phyloP scores from a whole-genome alignment of 1,140 invertebrate genomes.

The Microplitis demolitor region DNA sequence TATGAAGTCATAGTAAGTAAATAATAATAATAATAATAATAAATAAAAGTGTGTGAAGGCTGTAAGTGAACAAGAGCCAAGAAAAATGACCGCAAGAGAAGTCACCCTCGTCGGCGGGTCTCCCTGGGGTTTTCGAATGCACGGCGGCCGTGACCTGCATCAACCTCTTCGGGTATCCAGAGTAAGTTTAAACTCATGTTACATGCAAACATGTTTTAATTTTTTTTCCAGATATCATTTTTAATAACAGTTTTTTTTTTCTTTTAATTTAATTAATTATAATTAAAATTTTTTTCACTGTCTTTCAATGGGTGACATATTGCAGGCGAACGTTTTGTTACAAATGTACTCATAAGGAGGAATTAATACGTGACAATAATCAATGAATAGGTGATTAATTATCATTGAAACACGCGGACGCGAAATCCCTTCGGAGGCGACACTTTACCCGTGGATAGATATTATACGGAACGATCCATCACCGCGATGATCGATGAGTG shows the following conservation, averaged over 20 bases:
- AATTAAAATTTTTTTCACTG: too few relatives aligned
- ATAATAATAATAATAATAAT: not conserved
- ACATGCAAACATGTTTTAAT: not conserved
- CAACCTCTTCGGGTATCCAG: conserved; percentile 77
- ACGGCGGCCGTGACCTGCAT: conserved; percentile 76
- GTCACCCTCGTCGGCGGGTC: conserved; percentile 79
- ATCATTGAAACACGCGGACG: conserved; percentile 13
- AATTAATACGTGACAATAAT: conserved; percentile 26
- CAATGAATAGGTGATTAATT: conserved; percentile 26
- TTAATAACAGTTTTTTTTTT: too few relatives aligned
- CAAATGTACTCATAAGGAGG: conserved; percentile 3
- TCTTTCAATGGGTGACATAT: not conserved
- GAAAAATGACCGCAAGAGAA: conserved; percentile 69
- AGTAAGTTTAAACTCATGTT: conserved; percentile 66
- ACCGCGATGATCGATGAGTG: conserved; percentile 26
- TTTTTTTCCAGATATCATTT: not conserved
- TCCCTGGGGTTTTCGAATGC: conserved; percentile 90
- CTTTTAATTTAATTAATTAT: too few relatives aligned
- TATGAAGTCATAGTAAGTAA: not conserved
- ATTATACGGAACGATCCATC: conserved; percentile 18
- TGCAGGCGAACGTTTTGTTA: not conserved
- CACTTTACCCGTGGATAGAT: conserved; percentile 18
- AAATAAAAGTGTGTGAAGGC: not conserved
- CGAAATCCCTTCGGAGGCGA: conserved; percentile 11
- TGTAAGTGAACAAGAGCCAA: not conserved